Evolutionary conservation across 2,113 vertebrate genomes (phyloP).

Genomic region (Tretioscincus oriximinensis): DNA sequence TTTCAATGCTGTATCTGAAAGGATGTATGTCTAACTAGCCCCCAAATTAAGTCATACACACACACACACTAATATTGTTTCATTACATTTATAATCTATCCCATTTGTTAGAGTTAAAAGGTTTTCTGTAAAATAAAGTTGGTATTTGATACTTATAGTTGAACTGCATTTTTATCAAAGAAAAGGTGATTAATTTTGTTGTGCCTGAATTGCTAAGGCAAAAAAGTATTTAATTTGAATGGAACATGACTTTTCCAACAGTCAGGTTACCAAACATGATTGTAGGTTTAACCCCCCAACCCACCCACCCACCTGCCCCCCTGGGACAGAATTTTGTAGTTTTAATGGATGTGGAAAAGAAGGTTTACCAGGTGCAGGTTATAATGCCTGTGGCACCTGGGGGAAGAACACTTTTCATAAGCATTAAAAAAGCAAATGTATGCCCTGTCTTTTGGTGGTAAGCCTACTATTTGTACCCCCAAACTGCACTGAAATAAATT

Average conservation of each 20-base stretch:
- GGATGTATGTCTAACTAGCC: not conserved
- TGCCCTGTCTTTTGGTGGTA: no score
- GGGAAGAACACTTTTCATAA: no score
- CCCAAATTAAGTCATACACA: slow-evolving; percentile 10
- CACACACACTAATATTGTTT: slow-evolving; percentile 3
- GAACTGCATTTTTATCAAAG: not conserved
- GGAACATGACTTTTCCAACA: not conserved
- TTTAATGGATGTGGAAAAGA: no score
- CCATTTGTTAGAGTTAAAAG: not conserved
- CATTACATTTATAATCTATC: not conserved
- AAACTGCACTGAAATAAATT: no score
- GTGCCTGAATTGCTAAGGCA: not conserved
- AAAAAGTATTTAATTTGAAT: not conserved
- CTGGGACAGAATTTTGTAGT: no score
- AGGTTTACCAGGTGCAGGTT: no score
- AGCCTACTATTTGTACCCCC: no score
- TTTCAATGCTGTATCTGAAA: slow-evolving; percentile 14
- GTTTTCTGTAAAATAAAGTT: not conserved
- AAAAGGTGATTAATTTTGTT: not conserved
- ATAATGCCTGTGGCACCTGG: no score
- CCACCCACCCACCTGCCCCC: no score
- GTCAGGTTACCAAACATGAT: not conserved
- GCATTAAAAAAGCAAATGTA: no score
- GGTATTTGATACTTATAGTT: not conserved
- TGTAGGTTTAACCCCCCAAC: no score